These are phyloP conservation scores for Drosophila multiciliata DNA, from an alignment of 2,888 invertebrate species.

Conservation along the genomic window DNA sequence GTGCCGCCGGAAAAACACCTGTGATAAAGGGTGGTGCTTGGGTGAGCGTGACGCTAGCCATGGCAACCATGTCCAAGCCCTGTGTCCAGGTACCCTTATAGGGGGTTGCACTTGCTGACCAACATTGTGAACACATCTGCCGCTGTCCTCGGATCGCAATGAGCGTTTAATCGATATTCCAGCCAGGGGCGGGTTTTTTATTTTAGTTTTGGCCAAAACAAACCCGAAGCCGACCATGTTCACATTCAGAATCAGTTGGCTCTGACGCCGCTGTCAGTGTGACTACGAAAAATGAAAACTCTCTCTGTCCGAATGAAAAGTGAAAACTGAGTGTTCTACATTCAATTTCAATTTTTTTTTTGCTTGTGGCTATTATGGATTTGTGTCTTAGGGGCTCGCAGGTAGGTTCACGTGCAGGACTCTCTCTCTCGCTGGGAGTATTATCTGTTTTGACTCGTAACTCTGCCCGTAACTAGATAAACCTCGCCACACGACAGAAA, in stretches of 20 bases:
- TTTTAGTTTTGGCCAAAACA: slow-evolving; percentile 64
- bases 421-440: background rate
- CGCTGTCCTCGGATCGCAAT: slow-evolving; percentile 41
- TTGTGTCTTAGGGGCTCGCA: slow-evolving; percentile 85
- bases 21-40: slow-evolving; percentile 12
- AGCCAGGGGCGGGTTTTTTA: slow-evolving; percentile 50
- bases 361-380: slow-evolving; percentile 82
- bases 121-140: slow-evolving; percentile 50
- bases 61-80: slow-evolving; percentile 29
- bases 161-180: slow-evolving; percentile 77
- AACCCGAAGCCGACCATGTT: slow-evolving; percentile 44
- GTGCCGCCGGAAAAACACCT: slow-evolving; percentile 27
- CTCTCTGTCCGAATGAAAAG: slow-evolving; percentile 47
- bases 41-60: slow-evolving; percentile 22
- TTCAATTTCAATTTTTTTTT: slow-evolving; percentile 9
- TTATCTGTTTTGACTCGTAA: background rate
- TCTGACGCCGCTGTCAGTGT: slow-evolving; percentile 57
- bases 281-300: slow-evolving; percentile 19
- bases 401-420: slow-evolving; percentile 62
- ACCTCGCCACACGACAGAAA: slow-evolving; percentile 84
- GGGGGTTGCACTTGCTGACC: slow-evolving; percentile 69
- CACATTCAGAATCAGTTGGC: slow-evolving; percentile 61
- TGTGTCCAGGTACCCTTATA: slow-evolving; percentile 21
- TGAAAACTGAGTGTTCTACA: slow-evolving; percentile 27
- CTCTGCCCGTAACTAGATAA: slow-evolving; percentile 77